Conservation (phyloP, 2,113 vertebrate genomes). For the Tringa solitaria region DNA sequence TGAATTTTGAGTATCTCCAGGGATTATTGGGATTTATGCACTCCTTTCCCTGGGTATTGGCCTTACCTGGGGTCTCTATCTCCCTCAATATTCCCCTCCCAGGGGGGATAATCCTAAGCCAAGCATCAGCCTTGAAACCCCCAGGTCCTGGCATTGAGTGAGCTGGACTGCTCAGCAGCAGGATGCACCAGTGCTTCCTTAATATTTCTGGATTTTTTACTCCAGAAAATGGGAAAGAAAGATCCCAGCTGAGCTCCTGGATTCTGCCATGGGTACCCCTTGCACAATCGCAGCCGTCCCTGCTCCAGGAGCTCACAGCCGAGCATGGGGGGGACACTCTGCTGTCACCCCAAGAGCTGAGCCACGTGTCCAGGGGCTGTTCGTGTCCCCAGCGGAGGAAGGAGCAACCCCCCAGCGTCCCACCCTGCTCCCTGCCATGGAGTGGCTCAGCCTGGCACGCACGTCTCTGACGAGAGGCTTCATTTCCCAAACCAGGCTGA, state of each 20-base stretch:
- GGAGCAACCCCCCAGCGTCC: background rate
- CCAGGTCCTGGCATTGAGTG: fast-evolving
- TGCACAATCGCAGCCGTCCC: background rate
- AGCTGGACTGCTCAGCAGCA: background rate
- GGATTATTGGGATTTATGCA: background rate
- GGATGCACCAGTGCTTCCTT: background rate
- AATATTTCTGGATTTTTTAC: background rate
- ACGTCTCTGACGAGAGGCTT: background rate
- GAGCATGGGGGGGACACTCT: background rate
- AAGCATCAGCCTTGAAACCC: background rate
- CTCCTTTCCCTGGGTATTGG: fast-evolving
- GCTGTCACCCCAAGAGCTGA: background rate
- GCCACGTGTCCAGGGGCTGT: fast-evolving
- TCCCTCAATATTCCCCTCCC: background rate
- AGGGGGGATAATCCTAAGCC: background rate
- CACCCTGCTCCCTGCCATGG: fast-evolving
- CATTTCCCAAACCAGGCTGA: background rate
- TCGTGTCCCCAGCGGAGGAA: background rate
- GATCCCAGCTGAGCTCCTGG: background rate
- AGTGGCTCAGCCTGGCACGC: background rate
- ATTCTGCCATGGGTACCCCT: fast-evolving
- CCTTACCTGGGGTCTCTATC: background rate
- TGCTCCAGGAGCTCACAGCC: fast-evolving
- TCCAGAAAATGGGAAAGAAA: background rate
- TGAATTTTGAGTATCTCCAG: background rate